A percentile compares a stretch with the other conserved stretches of the same genome.
Conservation (phyloP, 2,888 invertebrate genomes). For the Caprella mutica region DNA sequence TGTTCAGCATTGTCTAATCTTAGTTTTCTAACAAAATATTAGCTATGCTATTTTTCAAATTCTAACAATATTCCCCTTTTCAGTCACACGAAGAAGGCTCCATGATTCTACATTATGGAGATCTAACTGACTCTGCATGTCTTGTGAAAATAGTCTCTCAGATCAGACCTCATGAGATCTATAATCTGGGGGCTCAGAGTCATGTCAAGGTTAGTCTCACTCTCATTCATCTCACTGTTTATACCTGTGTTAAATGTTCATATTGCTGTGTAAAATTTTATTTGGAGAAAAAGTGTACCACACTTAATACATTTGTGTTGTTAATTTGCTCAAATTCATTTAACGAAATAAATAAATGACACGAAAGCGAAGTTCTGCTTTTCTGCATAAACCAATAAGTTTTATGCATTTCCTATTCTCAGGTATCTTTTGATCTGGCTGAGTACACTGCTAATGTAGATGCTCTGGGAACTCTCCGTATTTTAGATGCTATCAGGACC, state of each 20-base stretch:
- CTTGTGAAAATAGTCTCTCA: conserved; percentile 70
- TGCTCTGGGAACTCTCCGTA: conserved; percentile 79
- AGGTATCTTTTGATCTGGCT: conserved; percentile 90
- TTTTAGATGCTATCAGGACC: conserved; percentile 82
- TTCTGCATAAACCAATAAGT: neutral
- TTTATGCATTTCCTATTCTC: conserved; percentile 1
- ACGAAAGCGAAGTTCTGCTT: neutral
- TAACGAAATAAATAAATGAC: neutral
- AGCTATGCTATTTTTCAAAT: no score
- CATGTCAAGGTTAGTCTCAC: conserved; percentile 73
- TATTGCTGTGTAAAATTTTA: neutral
- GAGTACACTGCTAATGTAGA: conserved; percentile 99
- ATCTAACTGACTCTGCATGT: conserved; percentile 95
- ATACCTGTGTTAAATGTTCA: no score
- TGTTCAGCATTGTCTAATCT: no score
- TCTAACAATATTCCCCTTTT: no score
- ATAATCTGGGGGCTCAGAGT: conserved; percentile 96
- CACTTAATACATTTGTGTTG: no score
- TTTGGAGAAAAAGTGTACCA: neutral
- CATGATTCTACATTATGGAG: conserved; percentile 95
- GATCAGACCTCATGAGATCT: conserved; percentile 81
- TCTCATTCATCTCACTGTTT: neutral
- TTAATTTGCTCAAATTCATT: neutral
- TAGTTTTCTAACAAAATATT: no score
- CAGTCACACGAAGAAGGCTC: conserved; percentile 50